Conservation (phyloP, 2,888 invertebrate genomes). For the Tryphoninae sp. region DNA sequence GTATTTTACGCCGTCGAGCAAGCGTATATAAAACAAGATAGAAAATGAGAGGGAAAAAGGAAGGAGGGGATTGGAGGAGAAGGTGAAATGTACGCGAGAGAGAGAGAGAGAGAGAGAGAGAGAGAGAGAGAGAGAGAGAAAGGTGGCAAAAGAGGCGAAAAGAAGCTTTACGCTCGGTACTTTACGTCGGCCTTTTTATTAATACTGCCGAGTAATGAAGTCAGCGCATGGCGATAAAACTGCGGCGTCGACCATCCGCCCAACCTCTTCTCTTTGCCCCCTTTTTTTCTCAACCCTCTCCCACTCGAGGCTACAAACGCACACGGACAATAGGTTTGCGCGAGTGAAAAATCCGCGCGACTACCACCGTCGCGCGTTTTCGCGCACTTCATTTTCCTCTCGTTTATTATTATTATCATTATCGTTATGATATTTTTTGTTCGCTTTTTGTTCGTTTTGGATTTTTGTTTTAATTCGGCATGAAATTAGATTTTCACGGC, state of each 20-base stretch:
- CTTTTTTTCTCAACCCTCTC: not conserved
- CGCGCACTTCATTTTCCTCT: constrained; percentile 57
- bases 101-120: constrained; percentile 15
- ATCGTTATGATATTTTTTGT: not conserved
- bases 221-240: constrained; percentile 65
- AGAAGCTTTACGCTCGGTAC: constrained; percentile 57
- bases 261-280: not conserved
- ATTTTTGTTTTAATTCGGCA: not conserved
- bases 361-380: constrained; percentile 62
- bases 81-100: constrained; percentile 12
- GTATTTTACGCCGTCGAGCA: constrained; percentile 55
- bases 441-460: constrained; percentile 3
- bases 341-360: constrained; percentile 65
- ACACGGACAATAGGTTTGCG: constrained; percentile 65
- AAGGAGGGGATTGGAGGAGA: not conserved
- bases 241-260: constrained; percentile 3
- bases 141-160: constrained; percentile 30
- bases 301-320: constrained; percentile 64
- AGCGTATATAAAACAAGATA: constrained; percentile 46
- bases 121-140: constrained; percentile 22
- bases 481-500: not conserved
- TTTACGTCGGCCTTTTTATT: constrained; percentile 65
- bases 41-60: constrained; percentile 12
- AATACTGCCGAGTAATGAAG: constrained; percentile 69
- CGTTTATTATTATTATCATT: not conserved